These are phyloP conservation scores for Cylas formicarius DNA, from an alignment of 1,140 invertebrate species.

Conservation along the genomic window DNA sequence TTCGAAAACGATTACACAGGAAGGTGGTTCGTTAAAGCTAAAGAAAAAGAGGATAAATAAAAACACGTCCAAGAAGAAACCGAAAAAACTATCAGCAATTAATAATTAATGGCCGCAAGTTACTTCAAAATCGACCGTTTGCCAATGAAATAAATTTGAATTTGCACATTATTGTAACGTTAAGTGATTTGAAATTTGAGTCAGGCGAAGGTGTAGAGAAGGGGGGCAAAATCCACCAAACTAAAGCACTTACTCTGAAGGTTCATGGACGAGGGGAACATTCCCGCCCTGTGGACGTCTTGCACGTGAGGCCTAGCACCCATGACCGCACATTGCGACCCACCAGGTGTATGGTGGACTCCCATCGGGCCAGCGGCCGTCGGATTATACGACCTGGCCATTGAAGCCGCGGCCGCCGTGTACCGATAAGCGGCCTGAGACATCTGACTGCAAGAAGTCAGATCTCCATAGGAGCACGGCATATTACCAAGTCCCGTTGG, in stretches of 20 bases:
- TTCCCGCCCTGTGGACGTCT: slow-evolving; percentile 49
- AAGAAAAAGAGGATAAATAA: too few species aligned
- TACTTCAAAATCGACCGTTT: too few species aligned
- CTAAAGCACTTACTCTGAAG: slow-evolving; percentile 50
- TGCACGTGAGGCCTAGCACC: slow-evolving; percentile 48
- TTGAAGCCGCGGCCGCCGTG: slow-evolving; percentile 52
- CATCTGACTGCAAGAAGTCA: slow-evolving; percentile 81
- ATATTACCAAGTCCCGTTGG: slow-evolving; percentile 54
- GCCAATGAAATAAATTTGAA: too few species aligned
- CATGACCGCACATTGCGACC: slow-evolving; percentile 53
- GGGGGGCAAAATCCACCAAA: background rate
- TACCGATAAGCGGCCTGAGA: slow-evolving; percentile 68
- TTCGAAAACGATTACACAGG: too few species aligned
- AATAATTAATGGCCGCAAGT: too few species aligned
- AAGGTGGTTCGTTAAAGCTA: too few species aligned
- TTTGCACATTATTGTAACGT: too few species aligned
- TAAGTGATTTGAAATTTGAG: too few species aligned
- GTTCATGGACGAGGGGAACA: slow-evolving; percentile 58
- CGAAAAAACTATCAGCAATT: too few species aligned
- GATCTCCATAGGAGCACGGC: slow-evolving; percentile 74
- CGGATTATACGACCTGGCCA: slow-evolving; percentile 45
- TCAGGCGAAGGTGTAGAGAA: background rate
- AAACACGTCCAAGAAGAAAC: slow-evolving; percentile 1
- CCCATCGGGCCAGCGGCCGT: slow-evolving; percentile 42
- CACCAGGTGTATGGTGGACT: slow-evolving; percentile 48